Conservation (phyloP, 1,140 invertebrate species). For the Drosophila prosaltans region DNA sequence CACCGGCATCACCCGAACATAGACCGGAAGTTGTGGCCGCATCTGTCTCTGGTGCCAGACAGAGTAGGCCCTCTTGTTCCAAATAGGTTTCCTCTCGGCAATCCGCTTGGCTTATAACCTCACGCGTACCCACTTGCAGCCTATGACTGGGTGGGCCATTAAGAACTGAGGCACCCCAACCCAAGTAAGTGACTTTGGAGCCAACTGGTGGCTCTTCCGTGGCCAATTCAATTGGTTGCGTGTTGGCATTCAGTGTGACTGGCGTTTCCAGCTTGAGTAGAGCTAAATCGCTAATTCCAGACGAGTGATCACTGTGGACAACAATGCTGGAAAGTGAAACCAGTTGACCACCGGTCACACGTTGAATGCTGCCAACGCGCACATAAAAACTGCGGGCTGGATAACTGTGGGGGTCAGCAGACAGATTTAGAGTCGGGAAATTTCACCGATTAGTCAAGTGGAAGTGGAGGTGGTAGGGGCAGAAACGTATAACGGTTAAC, state of each 20-base stretch:
- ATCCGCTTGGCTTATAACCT: slow-evolving; percentile 37
- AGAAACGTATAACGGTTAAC: no score
- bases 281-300: slow-evolving; percentile 64
- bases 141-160: slow-evolving; percentile 45
- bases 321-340: slow-evolving; percentile 47
- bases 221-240: slow-evolving; percentile 57
- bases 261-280: slow-evolving; percentile 58
- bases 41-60: slow-evolving; percentile 31
- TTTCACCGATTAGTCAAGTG: no score
- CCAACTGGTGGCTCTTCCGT: slow-evolving; percentile 46
- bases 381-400: slow-evolving; percentile 52
- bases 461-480: no score
- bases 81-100: slow-evolving; percentile 47
- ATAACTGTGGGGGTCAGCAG: slow-evolving; percentile 39
- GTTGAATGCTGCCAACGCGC: slow-evolving; percentile 72
- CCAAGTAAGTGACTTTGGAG: slow-evolving; percentile 44
- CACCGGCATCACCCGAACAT: slow-evolving; percentile 70
- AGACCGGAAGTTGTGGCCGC: slow-evolving; percentile 37
- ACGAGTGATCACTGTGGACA: slow-evolving; percentile 51
- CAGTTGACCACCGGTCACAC: slow-evolving; percentile 60
- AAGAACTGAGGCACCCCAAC: slow-evolving; percentile 59
- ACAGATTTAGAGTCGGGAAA: no score
- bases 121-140: slow-evolving; percentile 53
- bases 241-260: slow-evolving; percentile 55
- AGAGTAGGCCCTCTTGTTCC: slow-evolving; percentile 57